A percentile compares a stretch with the other conserved stretches of the same genome.
These are phyloP conservation scores for Tanypteryx hageni DNA, from an alignment of 2,888 invertebrate genomes.

Conservation along the genomic window DNA sequence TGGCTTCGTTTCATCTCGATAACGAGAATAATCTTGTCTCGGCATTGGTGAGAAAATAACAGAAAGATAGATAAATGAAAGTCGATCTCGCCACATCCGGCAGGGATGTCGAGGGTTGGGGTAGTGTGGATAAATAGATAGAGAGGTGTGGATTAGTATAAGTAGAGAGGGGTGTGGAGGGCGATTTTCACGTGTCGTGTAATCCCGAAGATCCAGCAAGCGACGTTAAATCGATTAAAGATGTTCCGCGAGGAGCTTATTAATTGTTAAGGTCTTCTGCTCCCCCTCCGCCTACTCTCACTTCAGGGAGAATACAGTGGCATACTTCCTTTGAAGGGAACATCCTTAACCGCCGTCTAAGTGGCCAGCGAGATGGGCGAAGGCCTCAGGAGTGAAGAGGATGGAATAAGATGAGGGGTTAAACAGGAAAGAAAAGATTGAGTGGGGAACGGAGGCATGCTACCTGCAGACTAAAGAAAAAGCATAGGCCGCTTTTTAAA, in stretches of 20 bases:
- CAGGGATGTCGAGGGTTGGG: neutral
- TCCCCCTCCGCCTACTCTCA: neutral
- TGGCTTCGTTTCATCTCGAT: conserved; percentile 49
- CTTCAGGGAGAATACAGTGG: neutral
- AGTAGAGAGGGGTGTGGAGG: neutral
- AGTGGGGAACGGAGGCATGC: too few relatives aligned
- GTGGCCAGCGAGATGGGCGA: conserved; percentile 6
- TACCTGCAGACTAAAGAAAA: too few relatives aligned
- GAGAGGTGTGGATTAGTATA: neutral
- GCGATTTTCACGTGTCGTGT: neutral
- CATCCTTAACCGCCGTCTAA: neutral
- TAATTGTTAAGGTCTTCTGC: conserved; percentile 1
- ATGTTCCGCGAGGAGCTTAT: conserved; percentile 33
- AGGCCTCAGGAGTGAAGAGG: neutral
- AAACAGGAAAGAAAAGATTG: too few relatives aligned
- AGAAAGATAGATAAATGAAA: conserved; percentile 6
- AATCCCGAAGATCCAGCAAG: conserved; percentile 17
- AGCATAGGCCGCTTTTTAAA: too few relatives aligned
- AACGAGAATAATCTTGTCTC: conserved; percentile 44
- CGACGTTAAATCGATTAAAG: conserved; percentile 31
- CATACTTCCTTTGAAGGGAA: neutral
- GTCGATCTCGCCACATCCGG: neutral
- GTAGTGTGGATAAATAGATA: neutral
- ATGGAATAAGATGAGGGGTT: too few relatives aligned
- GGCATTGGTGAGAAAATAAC: neutral